Conservation (phyloP, 2,113 vertebrate genomes). For the Paradoxurus hermaphroditus region DNA sequence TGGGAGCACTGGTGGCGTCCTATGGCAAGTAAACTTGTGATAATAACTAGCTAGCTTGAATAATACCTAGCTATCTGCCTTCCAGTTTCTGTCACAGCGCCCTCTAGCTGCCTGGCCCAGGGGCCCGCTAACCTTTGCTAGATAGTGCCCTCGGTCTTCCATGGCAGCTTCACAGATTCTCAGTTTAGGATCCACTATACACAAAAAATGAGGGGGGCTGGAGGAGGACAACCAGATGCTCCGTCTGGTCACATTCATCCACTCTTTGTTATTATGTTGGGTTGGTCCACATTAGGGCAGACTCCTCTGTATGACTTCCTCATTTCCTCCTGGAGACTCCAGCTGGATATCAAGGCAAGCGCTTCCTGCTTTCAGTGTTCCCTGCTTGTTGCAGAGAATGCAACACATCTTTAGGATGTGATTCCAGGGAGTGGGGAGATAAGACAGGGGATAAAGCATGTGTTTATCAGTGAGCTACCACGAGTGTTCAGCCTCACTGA, state of each 20-base stretch:
- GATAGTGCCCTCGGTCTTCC: neutral
- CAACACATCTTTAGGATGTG: neutral
- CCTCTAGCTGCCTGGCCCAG: too few relatives aligned
- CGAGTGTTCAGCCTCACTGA: neutral
- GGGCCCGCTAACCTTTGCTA: neutral
- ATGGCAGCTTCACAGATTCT: neutral
- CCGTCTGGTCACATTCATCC: neutral
- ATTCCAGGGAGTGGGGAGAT: neutral
- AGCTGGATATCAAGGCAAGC: neutral
- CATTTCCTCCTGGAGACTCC: neutral
- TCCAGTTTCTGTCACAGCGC: neutral
- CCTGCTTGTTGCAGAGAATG: neutral
- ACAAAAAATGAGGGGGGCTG: neutral
- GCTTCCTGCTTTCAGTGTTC: neutral
- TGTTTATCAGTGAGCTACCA: neutral
- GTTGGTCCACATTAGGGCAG: neutral
- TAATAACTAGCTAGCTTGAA: too few relatives aligned
- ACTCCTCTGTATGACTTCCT: neutral
- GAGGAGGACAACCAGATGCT: neutral
- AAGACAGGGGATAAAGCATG: neutral
- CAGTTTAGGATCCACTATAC: neutral
- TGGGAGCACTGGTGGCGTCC: neutral
- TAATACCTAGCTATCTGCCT: neutral
- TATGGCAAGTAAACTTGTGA: neutral
- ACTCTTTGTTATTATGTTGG: neutral